These are phyloP conservation scores for Calephelis nemesis DNA, from an alignment of 1,140 invertebrate genomes.

Conservation along the genomic window DNA sequence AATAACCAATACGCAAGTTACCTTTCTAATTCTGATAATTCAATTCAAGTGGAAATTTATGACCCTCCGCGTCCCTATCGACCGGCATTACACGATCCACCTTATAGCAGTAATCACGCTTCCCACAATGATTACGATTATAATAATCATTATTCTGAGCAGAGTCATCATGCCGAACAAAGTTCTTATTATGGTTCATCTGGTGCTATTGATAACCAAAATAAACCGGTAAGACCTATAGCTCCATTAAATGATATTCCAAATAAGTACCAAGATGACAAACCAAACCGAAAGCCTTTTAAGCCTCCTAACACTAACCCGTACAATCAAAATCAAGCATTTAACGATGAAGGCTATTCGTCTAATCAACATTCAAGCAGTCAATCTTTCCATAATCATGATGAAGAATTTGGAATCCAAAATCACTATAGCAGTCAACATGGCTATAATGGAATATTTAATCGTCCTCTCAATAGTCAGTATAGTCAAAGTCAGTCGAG, in stretches of 20 bases:
- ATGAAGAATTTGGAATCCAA: conserved; percentile 27
- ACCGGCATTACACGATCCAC: conserved; percentile 40
- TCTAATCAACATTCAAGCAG: conserved; percentile 25
- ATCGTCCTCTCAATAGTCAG: conserved; percentile 11
- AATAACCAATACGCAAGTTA: conserved; percentile 59
- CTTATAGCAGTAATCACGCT: conserved; percentile 32
- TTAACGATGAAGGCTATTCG: conserved; percentile 12
- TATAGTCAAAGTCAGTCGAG: conserved; percentile 21
- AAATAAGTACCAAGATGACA: conserved; percentile 27
- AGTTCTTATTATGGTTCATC: conserved; percentile 4
- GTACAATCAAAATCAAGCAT: conserved; percentile 21
- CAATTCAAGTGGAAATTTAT: conserved; percentile 60
- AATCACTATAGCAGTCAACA: conserved; percentile 8
- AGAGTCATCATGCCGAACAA: not conserved
- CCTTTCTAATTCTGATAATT: conserved; percentile 54
- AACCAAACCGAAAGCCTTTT: conserved; percentile 25
- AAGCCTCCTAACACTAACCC: conserved; percentile 32
- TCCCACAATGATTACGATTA: conserved; percentile 2
- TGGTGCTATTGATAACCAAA: conserved; percentile 18
- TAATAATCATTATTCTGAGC: not conserved
- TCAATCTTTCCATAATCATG: conserved; percentile 24
- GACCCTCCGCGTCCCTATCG: conserved; percentile 61
- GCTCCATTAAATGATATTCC: conserved; percentile 15
- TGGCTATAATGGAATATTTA: conserved; percentile 17
- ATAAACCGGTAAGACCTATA: conserved; percentile 21